These are phyloP conservation scores for Heliconius eleuchia DNA, from an alignment of 1,140 invertebrate genomes.

Conservation along the genomic window DNA sequence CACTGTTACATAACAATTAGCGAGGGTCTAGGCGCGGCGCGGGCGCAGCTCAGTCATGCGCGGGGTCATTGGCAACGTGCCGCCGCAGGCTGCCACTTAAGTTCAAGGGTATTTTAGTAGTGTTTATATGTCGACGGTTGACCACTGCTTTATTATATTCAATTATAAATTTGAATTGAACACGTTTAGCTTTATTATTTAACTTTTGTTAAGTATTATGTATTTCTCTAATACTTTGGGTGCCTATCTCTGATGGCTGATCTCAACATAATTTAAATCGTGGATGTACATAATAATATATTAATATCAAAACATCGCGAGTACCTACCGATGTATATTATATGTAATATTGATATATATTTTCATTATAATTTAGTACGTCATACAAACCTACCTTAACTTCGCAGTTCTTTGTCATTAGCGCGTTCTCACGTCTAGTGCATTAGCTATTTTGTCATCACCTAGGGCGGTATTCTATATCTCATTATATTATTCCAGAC, in stretches of 20 bases:
- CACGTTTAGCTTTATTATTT: not conserved
- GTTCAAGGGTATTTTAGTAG: slow-evolving; percentile 75
- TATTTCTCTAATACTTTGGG: not conserved
- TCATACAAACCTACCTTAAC: slow-evolving; percentile 55
- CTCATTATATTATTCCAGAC: slow-evolving; percentile 34
- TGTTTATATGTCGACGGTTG: slow-evolving; percentile 60
- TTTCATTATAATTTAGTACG: slow-evolving; percentile 17
- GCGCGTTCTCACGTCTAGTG: slow-evolving; percentile 67
- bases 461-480: slow-evolving; percentile 36
- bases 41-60: slow-evolving; percentile 54
- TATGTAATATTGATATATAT: not conserved
- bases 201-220: not conserved
- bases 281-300: not conserved
- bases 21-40: slow-evolving; percentile 55
- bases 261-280: not conserved
- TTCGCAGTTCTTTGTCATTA: slow-evolving; percentile 67
- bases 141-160: slow-evolving; percentile 17
- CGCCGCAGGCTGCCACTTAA: slow-evolving; percentile 73
- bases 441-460: slow-evolving; percentile 71
- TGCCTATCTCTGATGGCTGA: not conserved
- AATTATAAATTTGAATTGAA: not conserved
- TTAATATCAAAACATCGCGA: not conserved
- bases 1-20: slow-evolving; percentile 78
- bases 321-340: not conserved
- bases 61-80: slow-evolving; percentile 77